A percentile compares a stretch with the other conserved stretches of the same genome.
These are phyloP conservation scores for Lepeophtheirus nordmannii DNA, from an alignment of 2,888 invertebrate genomes.

Conservation along the genomic window DNA sequence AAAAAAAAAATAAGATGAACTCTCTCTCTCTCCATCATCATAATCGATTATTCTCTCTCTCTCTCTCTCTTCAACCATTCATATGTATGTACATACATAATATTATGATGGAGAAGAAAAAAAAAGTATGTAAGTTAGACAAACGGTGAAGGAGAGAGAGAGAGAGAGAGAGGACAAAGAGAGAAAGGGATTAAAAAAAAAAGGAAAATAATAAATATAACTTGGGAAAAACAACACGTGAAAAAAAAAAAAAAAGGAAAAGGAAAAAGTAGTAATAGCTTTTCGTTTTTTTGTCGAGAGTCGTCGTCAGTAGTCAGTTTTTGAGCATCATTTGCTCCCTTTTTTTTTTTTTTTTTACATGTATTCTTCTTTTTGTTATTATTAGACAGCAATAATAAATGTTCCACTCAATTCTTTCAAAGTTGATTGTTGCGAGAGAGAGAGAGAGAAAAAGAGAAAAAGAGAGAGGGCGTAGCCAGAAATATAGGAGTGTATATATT, in stretches of 20 bases:
- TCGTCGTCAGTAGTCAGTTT: background rate
- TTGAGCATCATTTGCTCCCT: background rate
- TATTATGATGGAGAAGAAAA: too few species aligned
- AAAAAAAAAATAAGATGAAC: background rate
- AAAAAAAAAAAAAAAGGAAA: background rate
- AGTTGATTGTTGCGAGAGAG: too few species aligned
- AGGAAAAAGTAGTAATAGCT: background rate
- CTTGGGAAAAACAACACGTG: slow-evolving; percentile 5
- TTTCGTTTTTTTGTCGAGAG: background rate
- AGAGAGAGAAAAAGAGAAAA: too few species aligned
- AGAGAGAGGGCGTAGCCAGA: too few species aligned
- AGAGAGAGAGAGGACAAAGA: background rate
- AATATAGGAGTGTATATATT: too few species aligned
- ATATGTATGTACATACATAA: too few species aligned
- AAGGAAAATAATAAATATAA: background rate
- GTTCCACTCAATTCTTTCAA: too few species aligned
- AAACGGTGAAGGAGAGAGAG: background rate
- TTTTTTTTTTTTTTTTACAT: too few species aligned
- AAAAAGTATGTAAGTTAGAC: too few species aligned
- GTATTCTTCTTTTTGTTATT: too few species aligned
- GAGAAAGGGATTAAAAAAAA: background rate
- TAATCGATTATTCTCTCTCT: slow-evolving; percentile 1
- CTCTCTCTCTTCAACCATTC: background rate
- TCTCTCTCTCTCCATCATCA: background rate
- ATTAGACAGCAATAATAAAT: too few species aligned